Conservation (phyloP, 1,140 invertebrate genomes). For the Leptoteleia sp. region DNA sequence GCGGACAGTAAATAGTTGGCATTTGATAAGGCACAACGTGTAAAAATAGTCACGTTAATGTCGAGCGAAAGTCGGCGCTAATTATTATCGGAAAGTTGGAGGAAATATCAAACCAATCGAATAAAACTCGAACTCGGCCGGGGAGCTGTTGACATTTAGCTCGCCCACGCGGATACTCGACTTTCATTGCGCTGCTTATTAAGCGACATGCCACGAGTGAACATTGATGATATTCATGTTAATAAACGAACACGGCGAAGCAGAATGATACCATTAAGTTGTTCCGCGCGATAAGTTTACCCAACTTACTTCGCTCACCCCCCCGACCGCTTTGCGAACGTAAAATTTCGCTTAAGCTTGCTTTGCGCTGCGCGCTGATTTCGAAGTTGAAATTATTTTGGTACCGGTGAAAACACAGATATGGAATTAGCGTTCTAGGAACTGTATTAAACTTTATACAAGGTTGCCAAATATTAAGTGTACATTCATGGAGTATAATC, state of each 20-base stretch:
- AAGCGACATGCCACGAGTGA: constrained; percentile 23
- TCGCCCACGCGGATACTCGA: background rate
- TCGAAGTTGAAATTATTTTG: background rate
- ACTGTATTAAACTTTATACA: constrained; percentile 19
- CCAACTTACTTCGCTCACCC: too few relatives aligned
- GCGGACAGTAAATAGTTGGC: constrained; percentile 10
- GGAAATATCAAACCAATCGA: background rate
- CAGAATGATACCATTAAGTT: constrained; percentile 1
- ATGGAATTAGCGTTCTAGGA: constrained; percentile 8
- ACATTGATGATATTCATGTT: constrained; percentile 15
- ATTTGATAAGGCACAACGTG: background rate
- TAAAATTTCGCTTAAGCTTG: constrained; percentile 7
- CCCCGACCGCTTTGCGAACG: background rate
- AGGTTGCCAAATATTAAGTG: constrained; percentile 22
- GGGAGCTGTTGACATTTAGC: constrained; percentile 6
- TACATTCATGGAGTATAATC: constrained; percentile 17
- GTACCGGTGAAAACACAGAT: constrained; percentile 16
- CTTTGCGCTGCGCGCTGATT: background rate
- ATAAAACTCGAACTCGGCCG: background rate
- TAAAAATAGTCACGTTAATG: constrained; percentile 10
- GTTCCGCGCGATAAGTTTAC: constrained; percentile 7
- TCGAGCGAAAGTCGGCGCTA: background rate
- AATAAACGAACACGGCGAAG: constrained; percentile 25
- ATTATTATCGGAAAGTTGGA: background rate
- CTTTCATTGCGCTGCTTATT: constrained; percentile 4